Percentiles rank a stretch among this genome's conserved stretches.
Conservation (phyloP, 2,797 vertebrate genomes). For the Coregonus sp. region DNA sequence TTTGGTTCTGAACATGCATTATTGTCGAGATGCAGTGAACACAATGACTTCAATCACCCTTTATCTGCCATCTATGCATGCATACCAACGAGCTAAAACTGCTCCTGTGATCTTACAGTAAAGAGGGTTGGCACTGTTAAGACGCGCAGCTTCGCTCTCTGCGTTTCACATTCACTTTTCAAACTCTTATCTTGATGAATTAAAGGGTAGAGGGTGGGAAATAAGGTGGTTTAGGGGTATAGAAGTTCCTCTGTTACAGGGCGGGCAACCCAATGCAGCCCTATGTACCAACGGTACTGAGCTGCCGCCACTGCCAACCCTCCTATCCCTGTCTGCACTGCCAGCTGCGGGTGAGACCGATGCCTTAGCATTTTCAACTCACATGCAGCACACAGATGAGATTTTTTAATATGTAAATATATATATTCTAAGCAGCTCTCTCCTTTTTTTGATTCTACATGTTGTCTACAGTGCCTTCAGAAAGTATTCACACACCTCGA, state of each 20-base stretch:
- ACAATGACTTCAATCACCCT: constrained; percentile 3
- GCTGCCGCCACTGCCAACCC: constrained; percentile 20
- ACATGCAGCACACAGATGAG: constrained; percentile 39
- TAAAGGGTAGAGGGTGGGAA: neutral
- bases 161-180: neutral
- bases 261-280: neutral
- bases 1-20: constrained; percentile 31
- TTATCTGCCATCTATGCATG: constrained; percentile 2
- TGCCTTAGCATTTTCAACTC: constrained; percentile 49
- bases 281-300: neutral
- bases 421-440: neutral
- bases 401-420: constrained; percentile 16
- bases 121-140: neutral
- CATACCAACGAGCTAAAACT: neutral
- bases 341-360: constrained; percentile 22
- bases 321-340: constrained; percentile 25
- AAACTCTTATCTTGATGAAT: neutral
- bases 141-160: neutral
- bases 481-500: too few relatives aligned
- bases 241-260: neutral
- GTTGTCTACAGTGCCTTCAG: neutral
- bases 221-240: neutral
- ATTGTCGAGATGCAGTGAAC: constrained; percentile 34
- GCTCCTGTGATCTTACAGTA: neutral
- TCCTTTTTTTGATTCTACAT: neutral